Evolutionary conservation across 53 echinoderm and acorn worm genomes (phyloP).

Genomic region (Paracentrotus lividus): DNA sequence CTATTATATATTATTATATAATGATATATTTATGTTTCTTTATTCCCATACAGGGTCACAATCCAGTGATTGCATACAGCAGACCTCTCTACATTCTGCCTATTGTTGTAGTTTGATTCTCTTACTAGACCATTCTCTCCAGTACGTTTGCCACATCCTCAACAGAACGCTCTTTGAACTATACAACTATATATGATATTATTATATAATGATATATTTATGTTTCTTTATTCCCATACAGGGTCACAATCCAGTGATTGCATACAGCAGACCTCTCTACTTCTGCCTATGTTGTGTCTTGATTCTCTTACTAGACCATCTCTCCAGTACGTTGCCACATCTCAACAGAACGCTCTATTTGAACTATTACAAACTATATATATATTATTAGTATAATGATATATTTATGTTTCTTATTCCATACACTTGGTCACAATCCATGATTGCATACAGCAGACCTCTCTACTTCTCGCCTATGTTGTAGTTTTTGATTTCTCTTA

Average conservation of each 20-base stretch:
- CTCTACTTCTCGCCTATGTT: too few relatives aligned
- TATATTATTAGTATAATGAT: too few relatives aligned
- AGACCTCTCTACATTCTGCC: slow-evolving; percentile 96
- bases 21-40: background rate
- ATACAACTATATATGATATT: slow-evolving; percentile 86
- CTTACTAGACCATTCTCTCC: slow-evolving; percentile 83
- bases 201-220: too few relatives aligned
- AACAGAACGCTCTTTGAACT: slow-evolving; percentile 81
- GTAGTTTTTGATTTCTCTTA: too few relatives aligned
- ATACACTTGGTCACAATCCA: too few relatives aligned
- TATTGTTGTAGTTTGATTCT: slow-evolving; percentile 93
- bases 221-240: slow-evolving; percentile 53
- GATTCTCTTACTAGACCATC: too few relatives aligned
- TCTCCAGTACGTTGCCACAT: too few relatives aligned
- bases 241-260: slow-evolving; percentile 99
- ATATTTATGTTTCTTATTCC: too few relatives aligned
- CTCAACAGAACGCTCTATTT: too few relatives aligned
- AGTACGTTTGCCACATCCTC: slow-evolving; percentile 77
- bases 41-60: slow-evolving; percentile 84
- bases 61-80: slow-evolving; percentile 98
- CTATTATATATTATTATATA: too few relatives aligned
- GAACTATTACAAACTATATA: too few relatives aligned
- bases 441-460: too few relatives aligned
- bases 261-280: slow-evolving; percentile 98
- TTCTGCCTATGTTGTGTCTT: slow-evolving; percentile 91